Conservation (phyloP, 2,888 invertebrate genomes). For the Hymenopus coronatus region DNA sequence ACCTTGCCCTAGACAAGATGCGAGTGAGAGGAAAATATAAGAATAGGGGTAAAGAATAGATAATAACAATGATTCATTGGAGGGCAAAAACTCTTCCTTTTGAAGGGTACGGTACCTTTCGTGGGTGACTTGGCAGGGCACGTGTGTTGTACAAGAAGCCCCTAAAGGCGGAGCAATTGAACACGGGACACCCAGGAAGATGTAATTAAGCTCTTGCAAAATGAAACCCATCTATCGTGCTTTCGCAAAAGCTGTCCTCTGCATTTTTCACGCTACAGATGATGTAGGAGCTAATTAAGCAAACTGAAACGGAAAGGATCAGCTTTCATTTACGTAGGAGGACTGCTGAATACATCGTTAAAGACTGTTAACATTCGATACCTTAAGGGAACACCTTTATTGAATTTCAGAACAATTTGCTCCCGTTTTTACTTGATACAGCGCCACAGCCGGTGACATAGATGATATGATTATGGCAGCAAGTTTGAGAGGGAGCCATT, state of each 20-base stretch:
- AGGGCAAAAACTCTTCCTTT: no score
- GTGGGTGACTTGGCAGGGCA: background rate
- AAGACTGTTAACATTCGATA: background rate
- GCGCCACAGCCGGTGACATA: no score
- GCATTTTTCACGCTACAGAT: background rate
- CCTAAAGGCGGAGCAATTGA: background rate
- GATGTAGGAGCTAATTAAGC: background rate
- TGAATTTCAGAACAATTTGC: no score
- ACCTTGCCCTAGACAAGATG: no score
- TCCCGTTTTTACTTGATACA: no score
- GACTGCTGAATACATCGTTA: background rate
- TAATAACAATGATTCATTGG: no score
- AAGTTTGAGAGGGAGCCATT: no score
- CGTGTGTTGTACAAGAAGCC: background rate
- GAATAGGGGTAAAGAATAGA: no score
- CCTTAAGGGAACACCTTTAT: no score
- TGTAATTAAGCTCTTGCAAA: background rate
- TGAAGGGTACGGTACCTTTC: no score
- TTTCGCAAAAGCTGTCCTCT: background rate
- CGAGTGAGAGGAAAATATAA: no score
- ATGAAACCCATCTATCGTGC: background rate
- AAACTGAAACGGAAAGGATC: background rate
- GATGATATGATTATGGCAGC: no score
- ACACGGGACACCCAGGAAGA: background rate
- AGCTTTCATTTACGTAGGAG: background rate